Conservation (phyloP, 2,113 vertebrate species). For the Vimba vimba region DNA sequence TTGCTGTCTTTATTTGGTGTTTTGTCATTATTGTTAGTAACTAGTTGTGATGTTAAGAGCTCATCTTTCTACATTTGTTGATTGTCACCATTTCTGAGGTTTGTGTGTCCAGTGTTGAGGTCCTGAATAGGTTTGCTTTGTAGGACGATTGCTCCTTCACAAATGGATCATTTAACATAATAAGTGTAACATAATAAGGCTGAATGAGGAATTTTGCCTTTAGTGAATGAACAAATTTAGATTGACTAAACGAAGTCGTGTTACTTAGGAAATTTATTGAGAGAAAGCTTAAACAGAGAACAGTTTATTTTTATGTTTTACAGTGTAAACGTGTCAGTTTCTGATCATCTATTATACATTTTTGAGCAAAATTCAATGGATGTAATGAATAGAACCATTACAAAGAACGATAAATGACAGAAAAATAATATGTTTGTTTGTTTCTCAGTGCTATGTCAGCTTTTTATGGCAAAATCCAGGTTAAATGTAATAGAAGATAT, state of each 20-base stretch:
- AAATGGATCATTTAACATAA: background rate
- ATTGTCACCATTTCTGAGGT: background rate
- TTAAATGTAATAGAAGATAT: too few species aligned
- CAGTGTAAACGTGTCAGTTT: background rate
- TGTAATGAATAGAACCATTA: background rate
- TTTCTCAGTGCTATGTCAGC: background rate
- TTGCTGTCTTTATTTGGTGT: too few species aligned
- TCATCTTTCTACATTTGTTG: background rate
- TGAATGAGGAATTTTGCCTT: background rate
- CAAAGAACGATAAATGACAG: background rate
- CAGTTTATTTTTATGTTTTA: too few species aligned
- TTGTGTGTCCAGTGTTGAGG: background rate
- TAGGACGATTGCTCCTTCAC: background rate
- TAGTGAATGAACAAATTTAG: background rate
- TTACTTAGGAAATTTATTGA: background rate
- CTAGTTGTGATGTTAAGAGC: background rate
- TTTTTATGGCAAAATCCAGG: too few species aligned
- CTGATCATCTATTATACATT: background rate
- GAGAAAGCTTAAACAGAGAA: background rate
- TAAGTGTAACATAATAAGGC: too few species aligned
- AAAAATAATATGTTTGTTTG: background rate
- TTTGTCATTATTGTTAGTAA: background rate
- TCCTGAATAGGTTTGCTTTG: background rate
- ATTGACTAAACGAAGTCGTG: background rate
- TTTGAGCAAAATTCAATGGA: background rate